Base-by-base conservation (phyloP, 2,888 invertebrate genomes). In the Agelastica alni region DNA sequence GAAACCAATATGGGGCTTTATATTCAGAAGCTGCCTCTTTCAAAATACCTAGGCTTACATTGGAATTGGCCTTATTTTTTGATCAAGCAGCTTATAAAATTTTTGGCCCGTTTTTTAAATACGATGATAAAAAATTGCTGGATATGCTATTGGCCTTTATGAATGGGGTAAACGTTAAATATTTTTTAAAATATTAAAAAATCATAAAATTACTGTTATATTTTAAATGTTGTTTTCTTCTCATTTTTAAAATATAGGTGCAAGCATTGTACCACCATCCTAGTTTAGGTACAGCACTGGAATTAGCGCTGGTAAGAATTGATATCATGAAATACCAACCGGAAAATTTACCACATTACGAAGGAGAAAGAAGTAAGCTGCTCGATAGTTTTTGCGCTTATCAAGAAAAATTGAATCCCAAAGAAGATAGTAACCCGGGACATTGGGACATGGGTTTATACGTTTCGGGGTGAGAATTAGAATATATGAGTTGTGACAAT, bases 361-460 rank as follows among this genome's bases (percentile, higher is more conserved):
- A 84, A 10, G 86, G 85, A 0, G 89, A 91, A 69, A 79, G 89
- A 14, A 82, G 83, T 0, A 77, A 79, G 18, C 74, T 90, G 3
- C 77, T 91, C n/a, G 85, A 89, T 70, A 84, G 86, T 1, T 91
- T 91, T 74, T 91, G 90, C 70, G 81, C 80, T 1, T 91, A 88
- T 73, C 85, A 88, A 62, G 79, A 81, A 28, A 78, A 77, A 6
- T 77, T 85, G 9, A 90, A 91, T 75, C 83, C 86, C 0, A 74
- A 77, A n/a, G 81, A 80, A 12, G 89, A 90, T 63, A 78, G 80
- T 0, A 80, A 88, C 71, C 86, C 87, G 0, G 80, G 84, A 46
- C 90, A 91, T 70, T 91, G 90, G 90, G 91, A 91, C 70, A 86
- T 91, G 82, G 89, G 84, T 1, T 75, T 91, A 3, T 85, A 89